Conservation (phyloP, 2,113 vertebrate genomes). For the Rhadina sibilatrix region DNA sequence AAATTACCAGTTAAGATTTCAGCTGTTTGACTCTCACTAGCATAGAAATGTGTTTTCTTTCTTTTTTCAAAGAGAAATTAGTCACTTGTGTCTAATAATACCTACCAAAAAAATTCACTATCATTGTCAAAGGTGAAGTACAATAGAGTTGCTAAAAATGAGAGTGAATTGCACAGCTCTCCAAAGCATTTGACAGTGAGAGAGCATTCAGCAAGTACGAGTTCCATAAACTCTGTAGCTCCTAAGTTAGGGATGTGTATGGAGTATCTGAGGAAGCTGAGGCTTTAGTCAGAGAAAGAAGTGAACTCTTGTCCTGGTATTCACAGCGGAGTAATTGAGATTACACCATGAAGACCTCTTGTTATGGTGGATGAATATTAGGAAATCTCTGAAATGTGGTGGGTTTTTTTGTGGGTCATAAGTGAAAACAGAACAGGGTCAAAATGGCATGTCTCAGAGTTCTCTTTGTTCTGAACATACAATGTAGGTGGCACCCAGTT, state of each 20-base stretch:
- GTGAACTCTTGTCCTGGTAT: neutral
- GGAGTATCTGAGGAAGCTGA: neutral
- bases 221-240: neutral
- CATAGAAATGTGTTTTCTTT: accelerated
- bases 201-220: neutral
- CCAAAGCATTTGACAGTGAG: neutral
- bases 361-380: neutral
- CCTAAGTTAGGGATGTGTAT: neutral
- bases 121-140: neutral
- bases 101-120: neutral
- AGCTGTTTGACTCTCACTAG: neutral
- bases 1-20: neutral
- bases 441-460: neutral
- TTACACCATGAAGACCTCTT: neutral
- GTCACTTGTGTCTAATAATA: neutral
- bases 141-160: neutral
- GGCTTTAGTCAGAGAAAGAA: neutral
- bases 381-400: accelerated
- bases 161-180: neutral
- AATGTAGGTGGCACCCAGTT: neutral
- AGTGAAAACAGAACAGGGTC: neutral
- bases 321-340: neutral
- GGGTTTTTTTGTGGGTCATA: neutral
- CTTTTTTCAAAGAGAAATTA: neutral
- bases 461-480: neutral